Base-by-base conservation (phyloP, 2,797 vertebrate genomes). In the Hapalemur alaotrensis region DNA sequence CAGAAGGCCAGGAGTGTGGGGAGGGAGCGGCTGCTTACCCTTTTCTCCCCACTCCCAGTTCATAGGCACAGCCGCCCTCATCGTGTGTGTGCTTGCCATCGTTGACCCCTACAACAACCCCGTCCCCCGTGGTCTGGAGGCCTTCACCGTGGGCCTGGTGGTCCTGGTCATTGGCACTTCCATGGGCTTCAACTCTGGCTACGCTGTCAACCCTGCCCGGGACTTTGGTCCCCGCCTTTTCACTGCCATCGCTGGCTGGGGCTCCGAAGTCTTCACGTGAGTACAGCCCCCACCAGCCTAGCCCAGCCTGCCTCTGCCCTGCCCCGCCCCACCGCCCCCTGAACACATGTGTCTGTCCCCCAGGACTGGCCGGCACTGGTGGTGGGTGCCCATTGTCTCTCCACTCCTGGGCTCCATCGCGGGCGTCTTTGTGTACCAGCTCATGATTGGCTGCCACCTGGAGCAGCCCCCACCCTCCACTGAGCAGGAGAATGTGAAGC, bases 151-250 rank as follows among this genome's bases (percentile, higher is more conserved):
- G 98, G 99, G 99, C 72, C 99, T 99, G 30, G 99, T 99, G 82
- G 99, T 99, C 95, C 98, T 99, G 0, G 99, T 99, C 97, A 99
- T 99, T 69, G 99, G 99, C 80, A 98, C 99, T 23, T 99, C 99
- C 13, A 99, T 99, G 99, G 99, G 99, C 96, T 99, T 99, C 98
- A 99, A 99, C 98, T 99, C 99, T 2, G 99, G 99, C 83, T 99
- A 99, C 0, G 99, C 99, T 0, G 99, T 99, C 86, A 99, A 99
- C 97, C 99, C 99, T 20, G 99, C 99, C 94, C 99, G 99, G 98
- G 99, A 99, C 98, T 98, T 99, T 0, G 99, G 99, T 10, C 99
- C 99, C 73, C 99, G 99, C 46, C 98, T 99, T 91, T 99, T 99
- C 98, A 99, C 99, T 0, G 96, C 99, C n/a, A 96, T 99, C 0